Percentiles rank a stretch among this genome's conserved stretches.
These are phyloP conservation scores for Enteromius treurensis DNA, from an alignment of 2,797 vertebrate genomes.

Conservation along the genomic window DNA sequence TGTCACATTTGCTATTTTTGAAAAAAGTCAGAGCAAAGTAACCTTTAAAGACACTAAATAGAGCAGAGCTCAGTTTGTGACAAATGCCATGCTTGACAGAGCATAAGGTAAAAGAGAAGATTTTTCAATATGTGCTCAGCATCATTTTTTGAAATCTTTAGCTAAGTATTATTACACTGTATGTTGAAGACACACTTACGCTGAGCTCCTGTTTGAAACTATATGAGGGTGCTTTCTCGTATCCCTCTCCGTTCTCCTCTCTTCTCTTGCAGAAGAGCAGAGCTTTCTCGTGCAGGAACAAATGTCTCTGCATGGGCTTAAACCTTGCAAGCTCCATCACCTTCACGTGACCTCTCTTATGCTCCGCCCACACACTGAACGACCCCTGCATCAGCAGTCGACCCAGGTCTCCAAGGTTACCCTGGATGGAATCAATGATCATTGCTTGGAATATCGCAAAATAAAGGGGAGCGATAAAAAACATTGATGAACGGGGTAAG, in stretches of 20 bases:
- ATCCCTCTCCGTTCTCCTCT: conserved; percentile 96
- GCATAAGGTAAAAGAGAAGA: neutral
- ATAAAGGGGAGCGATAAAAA: neutral
- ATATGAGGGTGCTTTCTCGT: conserved; percentile 97
- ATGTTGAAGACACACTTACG: conserved; percentile 39
- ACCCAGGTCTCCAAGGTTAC: conserved; percentile 90
- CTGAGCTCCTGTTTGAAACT: conserved; percentile 86
- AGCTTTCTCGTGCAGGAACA: conserved; percentile 96
- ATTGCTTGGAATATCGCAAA: neutral
- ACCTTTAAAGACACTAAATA: neutral
- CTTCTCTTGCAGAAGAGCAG: conserved; percentile 96
- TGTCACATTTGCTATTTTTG: neutral
- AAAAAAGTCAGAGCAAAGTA: no score
- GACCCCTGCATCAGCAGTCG: conserved; percentile 98
- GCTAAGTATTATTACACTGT: neutral
- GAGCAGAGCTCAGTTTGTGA: neutral
- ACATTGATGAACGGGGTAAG: neutral
- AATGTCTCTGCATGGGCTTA: conserved; percentile 98
- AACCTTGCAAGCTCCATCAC: conserved; percentile 97
- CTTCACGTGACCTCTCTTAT: conserved; percentile 95
- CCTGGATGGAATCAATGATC: conserved; percentile 71
- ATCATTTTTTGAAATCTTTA: neutral
- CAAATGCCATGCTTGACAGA: neutral
- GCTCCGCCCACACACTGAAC: conserved; percentile 96
- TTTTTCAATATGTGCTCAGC: neutral